Evolutionary conservation across 2,113 vertebrate genomes (phyloP), one percentile per base, ranked within the genome.

Genomic region (Channa argus): DNA sequence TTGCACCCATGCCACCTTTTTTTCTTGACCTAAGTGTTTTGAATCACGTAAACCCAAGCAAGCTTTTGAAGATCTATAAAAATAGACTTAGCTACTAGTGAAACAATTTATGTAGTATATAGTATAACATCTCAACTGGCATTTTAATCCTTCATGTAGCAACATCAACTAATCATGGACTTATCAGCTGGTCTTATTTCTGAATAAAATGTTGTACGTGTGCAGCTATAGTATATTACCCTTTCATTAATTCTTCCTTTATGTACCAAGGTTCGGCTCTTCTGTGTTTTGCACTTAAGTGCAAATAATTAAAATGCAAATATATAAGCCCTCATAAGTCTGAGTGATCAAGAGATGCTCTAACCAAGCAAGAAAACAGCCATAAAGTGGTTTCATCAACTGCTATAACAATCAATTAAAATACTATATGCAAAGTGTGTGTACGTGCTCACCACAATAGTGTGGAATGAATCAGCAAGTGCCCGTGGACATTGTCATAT

Each of bases 341-440:
- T 6, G 8, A 81, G 73, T 86, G 83, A 90, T 85, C 80, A 73
- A 89, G 85, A 77, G 81, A 82, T 72, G 68, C 71, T 79, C 54
- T 50, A 77, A 65, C 62, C 52, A 71, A 79, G 84, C 77, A 81
- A 12, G 38, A 89, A 86, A 89, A 90, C 80, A 84, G 67, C 80
- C 65, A 63, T 85, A 86, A 86, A 86, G 80, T 55, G 77, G 69
- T 86, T 90, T 87, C 86, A 91, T 86, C 88, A 82, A 81, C 79
- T 83, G 82, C 84, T 84, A 87, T 87, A 89, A 91, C 84, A 92
- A 91, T 92, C 89, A 91, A 88, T 91, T 90, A 89, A 91, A 93
- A 80, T 81, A 82, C 88, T 89, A 90, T 90, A 93, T 90, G 79
- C 89, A 92, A 86, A 88, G 58, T 50, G 70, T 44, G 58, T 65